These are phyloP conservation scores for Strix aluco DNA, from an alignment of 2,113 vertebrate species.

Conservation along the genomic window DNA sequence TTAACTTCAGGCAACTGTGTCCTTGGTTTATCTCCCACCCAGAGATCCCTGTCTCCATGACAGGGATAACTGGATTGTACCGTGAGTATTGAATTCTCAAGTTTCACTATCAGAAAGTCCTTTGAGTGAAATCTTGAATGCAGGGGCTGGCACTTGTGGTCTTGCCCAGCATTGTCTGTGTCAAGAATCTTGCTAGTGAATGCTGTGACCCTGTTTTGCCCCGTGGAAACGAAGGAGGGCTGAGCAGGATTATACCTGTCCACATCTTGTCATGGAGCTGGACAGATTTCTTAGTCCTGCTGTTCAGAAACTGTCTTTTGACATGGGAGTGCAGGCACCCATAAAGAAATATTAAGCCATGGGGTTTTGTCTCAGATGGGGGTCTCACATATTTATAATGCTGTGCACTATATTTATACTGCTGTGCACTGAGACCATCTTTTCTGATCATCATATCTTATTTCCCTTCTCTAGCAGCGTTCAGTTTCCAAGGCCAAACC, in stretches of 20 bases:
- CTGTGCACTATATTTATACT: neutral
- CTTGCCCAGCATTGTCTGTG: neutral
- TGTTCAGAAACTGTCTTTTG: neutral
- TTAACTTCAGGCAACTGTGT: neutral
- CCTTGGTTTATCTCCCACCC: neutral
- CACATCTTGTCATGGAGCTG: neutral
- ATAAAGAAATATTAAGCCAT: neutral
- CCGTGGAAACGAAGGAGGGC: neutral
- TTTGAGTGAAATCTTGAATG: neutral
- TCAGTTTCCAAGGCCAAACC: neutral
- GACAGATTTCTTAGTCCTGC: neutral
- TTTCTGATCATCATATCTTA: neutral
- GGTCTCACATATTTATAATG: neutral
- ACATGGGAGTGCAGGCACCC: neutral
- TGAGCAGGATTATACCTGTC: neutral
- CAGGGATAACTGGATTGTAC: neutral
- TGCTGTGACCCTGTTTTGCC: neutral
- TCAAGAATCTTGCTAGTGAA: neutral
- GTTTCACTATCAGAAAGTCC: neutral
- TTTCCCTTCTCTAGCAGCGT: neutral
- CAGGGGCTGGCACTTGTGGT: neutral
- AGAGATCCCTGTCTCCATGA: neutral
- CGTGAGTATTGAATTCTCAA: fast-evolving
- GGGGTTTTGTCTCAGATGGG: neutral
- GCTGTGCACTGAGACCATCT: neutral